Conservation (phyloP, 2,113 vertebrate genomes). For the Spilogale gracilis region DNA sequence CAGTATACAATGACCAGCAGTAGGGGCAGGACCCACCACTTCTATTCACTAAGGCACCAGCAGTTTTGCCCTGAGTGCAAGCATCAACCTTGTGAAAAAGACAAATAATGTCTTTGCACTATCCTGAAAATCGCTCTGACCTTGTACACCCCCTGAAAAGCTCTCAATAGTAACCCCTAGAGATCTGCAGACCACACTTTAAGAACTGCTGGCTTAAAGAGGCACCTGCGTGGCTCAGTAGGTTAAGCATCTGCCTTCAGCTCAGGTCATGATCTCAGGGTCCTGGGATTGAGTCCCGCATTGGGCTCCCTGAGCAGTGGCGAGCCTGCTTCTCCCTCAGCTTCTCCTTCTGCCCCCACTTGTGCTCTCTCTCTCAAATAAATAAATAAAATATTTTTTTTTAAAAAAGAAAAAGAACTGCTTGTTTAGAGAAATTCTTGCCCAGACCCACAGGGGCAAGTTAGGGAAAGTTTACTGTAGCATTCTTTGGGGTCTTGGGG, state of each 20-base stretch:
- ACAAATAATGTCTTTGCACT: background rate
- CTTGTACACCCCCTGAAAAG: background rate
- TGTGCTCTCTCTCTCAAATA: background rate
- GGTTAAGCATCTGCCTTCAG: background rate
- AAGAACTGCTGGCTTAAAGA: background rate
- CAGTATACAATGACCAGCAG: background rate
- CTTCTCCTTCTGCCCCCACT: background rate
- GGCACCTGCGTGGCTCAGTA: background rate
- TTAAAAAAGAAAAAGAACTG: background rate
- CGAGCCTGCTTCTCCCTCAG: background rate
- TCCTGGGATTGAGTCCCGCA: background rate
- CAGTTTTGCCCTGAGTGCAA: background rate
- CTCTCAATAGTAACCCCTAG: background rate
- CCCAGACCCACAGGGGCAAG: background rate
- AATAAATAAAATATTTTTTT: background rate
- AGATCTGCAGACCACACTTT: background rate
- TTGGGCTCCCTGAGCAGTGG: accelerated
- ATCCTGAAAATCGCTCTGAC: constrained; percentile 38
- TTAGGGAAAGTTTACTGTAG: background rate
- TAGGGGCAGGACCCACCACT: background rate
- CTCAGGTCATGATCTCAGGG: background rate
- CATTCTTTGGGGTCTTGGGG: background rate
- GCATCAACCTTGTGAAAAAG: background rate
- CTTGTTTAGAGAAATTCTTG: constrained; percentile 33
- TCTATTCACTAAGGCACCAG: background rate